A percentile compares a stretch with the other conserved stretches of the same genome.
Conservation (phyloP, 2,113 vertebrate genomes). For the Arizona elegans region DNA sequence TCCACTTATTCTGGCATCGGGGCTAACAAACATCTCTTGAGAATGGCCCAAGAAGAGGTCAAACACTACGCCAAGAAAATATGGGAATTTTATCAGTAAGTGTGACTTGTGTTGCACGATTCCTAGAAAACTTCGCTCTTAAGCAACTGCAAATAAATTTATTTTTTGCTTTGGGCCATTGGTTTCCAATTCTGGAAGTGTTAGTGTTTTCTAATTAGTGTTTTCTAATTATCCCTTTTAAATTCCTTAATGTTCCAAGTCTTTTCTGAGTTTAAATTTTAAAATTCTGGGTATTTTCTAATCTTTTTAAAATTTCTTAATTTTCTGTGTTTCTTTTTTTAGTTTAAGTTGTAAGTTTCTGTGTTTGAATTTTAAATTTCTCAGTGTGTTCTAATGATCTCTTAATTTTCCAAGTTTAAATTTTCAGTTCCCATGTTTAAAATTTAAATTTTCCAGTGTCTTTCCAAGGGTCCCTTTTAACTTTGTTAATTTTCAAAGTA, state of each 20-base stretch:
- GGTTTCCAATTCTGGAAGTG: not conserved
- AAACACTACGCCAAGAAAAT: conserved; percentile 67
- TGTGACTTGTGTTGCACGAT: not conserved
- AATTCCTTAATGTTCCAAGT: no score
- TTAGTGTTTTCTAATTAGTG: no score
- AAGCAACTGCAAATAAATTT: not conserved
- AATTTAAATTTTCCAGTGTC: not conserved
- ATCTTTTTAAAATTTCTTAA: not conserved
- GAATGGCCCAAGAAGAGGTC: conserved; percentile 74
- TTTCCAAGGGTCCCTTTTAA: not conserved
- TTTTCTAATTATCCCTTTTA: no score
- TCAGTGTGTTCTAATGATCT: not conserved
- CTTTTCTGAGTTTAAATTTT: not conserved
- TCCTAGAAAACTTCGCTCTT: not conserved
- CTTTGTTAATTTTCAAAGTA: not conserved
- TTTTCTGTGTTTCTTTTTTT: not conserved
- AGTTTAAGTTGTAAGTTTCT: no score
- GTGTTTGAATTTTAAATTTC: not conserved
- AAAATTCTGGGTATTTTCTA: not conserved
- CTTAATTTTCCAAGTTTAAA: not conserved
- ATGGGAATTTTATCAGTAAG: conserved; percentile 72
- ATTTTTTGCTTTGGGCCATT: not conserved
- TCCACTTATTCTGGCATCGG: conserved; percentile 67
- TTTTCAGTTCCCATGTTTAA: not conserved
- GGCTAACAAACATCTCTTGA: conserved; percentile 72